Evolutionary conservation across 2,888 invertebrate genomes (phyloP), one percentile per base, ranked within the genome.

Genomic region (Choristoneura rosaceana): DNA sequence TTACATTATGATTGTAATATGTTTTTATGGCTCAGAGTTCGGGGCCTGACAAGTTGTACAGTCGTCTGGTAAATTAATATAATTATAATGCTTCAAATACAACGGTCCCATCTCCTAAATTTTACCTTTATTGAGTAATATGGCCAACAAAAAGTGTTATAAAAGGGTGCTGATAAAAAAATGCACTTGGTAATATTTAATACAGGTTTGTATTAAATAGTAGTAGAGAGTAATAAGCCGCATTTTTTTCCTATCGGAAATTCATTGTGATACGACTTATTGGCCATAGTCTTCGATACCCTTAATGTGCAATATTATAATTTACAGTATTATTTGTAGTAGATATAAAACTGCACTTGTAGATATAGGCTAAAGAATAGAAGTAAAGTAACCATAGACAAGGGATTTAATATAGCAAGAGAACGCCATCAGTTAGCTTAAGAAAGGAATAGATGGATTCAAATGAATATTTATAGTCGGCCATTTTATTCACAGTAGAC

Each of bases 311-410:
- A 7, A 47, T 14, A 52, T 17, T 52, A 47, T 47, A 3, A 52
- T 52, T 9, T 52, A n/a, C 52, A 17, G 14, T 52, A 52, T 52
- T 50, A 52, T 52, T 52, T 52, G 52, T 52, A 52, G 14, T 17
- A 25, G 8, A 8, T 55, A 7, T 25, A 12, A 17, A 55, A 68
- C 61, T 70, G 74, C 75, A 75, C 75, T 63, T 58, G 68, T 75
- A 75, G 71, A 25, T 12, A 33, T 69, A 71, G 70, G 59, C 25
- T 65, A 70, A 59, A 69, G 17, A 12, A 25, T 70, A 62, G 41
- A 58, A 43, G 43, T 73, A 52, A 58, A 43, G 47, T 73, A 63
- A 69, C 50, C 43, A 66, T 70, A 76, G 74, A 71, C 66, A 71
- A 73, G 73, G 74, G 70, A 73, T 50, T 68, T 63, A 67, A 52